Percentiles rank a stretch among this genome's conserved stretches.
phyloP scores from a whole-genome alignment of 2,113 vertebrate genomes.

The Semicossyphus pulcher region DNA sequence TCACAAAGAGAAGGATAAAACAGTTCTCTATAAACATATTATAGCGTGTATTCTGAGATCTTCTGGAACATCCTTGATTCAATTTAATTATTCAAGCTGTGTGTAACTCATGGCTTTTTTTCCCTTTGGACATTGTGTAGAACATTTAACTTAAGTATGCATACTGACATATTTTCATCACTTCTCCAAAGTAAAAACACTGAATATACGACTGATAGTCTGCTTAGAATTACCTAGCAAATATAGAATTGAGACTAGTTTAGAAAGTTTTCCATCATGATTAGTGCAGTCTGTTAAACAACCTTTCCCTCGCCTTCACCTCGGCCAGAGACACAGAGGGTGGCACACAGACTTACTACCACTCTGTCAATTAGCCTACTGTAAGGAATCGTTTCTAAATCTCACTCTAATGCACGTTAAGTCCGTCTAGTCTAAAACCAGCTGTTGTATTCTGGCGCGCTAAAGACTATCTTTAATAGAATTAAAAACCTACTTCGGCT shows the following conservation, averaged over 20 bases:
- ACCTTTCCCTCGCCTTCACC: neutral
- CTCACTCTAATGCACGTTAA: slow-evolving; percentile 2
- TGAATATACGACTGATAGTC: too few species aligned
- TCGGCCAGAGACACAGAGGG: neutral
- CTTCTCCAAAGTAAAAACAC: too few species aligned
- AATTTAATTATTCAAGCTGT: too few species aligned
- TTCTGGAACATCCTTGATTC: too few species aligned
- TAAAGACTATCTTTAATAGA: slow-evolving; percentile 31
- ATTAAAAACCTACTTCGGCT: slow-evolving; percentile 51
- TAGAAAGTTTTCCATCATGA: neutral
- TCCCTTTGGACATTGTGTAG: too few species aligned
- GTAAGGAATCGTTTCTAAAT: neutral
- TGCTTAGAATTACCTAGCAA: too few species aligned
- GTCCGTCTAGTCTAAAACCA: slow-evolving; percentile 24
- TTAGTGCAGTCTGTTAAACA: neutral
- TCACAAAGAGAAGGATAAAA: neutral
- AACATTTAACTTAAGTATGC: too few species aligned
- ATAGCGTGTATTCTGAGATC: too few species aligned
- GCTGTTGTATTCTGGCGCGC: slow-evolving; percentile 1
- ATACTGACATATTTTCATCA: too few species aligned
- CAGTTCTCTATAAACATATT: neutral
- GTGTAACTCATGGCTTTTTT: too few species aligned
- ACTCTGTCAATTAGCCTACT: neutral
- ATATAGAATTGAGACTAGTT: too few species aligned
- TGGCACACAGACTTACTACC: neutral